Base-by-base conservation (phyloP, 2,797 vertebrate species). In the Botia almorhae region DNA sequence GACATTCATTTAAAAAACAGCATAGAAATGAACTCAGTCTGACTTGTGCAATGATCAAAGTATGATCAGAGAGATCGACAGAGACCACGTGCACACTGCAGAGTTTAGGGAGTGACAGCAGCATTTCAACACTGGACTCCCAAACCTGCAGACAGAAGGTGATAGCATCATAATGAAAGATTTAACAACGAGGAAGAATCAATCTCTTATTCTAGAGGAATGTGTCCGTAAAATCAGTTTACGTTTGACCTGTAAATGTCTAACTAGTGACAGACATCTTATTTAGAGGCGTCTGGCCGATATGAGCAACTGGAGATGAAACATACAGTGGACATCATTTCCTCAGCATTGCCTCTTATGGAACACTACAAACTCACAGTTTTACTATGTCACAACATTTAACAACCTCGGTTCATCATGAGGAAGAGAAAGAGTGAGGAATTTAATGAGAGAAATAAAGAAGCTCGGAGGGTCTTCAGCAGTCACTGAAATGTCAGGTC, bases 251-350 rank as follows among this genome's bases (percentile, higher is more conserved):
- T 46, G 33, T 67, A 65, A 64, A 53, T 23, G 61, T 75, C 50
- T 63, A 56, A 46, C 64, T 69, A 21, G 36, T 48, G 51, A 69
- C 65, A 48, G 51, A 48, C 11, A 19, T 76, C 56, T 76, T 16
- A 43, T 46, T n/a, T n/a, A 29, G 19, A 69, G 19, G 64, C 64
- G 29, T 36, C 64, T 76, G 51, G 64, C 33, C 16, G 26, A 29
- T 46, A 76, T 58, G 51, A 10, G 36, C 64, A 69, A 29, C 75
- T 58, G 56, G 75, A 77, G 74, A 76, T 46, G 51, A 43, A 56
- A 46, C 33, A 39, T 55, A 39, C 48, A 64, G 50, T 26, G 55
- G 50, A 67, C 55, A 55, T 67, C 0, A 67, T 76, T 67, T 76
- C 60, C 74, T 65, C 36, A 53, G 16, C 64, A 68, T n/a, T 46